Evolutionary conservation across 92 coral and sea anemone species (phyloP), one percentile per base, ranked within the genome.

Genomic region (Bergia puertoricense): DNA sequence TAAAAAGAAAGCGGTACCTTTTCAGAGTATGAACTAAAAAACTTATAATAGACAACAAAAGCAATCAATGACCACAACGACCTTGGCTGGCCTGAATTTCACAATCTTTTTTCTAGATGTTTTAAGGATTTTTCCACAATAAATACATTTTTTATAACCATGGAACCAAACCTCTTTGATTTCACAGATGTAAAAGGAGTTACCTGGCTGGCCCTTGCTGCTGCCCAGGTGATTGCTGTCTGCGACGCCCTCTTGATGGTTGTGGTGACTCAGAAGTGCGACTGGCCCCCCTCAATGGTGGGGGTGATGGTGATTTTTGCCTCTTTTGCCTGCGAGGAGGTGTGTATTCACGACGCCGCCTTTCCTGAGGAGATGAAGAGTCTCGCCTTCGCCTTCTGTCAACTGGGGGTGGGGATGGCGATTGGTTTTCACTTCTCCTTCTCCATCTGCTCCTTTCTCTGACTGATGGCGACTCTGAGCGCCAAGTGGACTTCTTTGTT

Each of bases 321-420:
- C 73, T 80, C 50, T 38, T 80, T 18, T 56, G 79, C 40, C 59
- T 84, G 4, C 78, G 41, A 18, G 79, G 87, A 68, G 87, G 86
- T 3, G 86, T 23, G 23, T 69, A 46, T 1, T 84, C 79, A 23
- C 67, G 79, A 8, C 62, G 87, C 18, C 88, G 85, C 54, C 91
- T 91, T n/a, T 92, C 82, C 57, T 82, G 89, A 15, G 95, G 91
- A n/a, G 94, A 72, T 44, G 86, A 89, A 5, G 90, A 82, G 5
- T 71, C 81, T 5, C 50, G 76, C 36, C 78, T 74, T 4, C 91
- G 91, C 76, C 91, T 88, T 40, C 85, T 85, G 38, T 91, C 57
- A 8, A 78, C 86, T 41, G 91, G 91, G 11, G 93, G 16, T 59
- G 81, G 54, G 48, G 93, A 81, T 65, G 82, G 93, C 67, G 38